A percentile compares a stretch with the other conserved stretches of the same genome.
Conservation (phyloP, 92 coral and sea anemone genomes). For the Paragorgia papillata region DNA sequence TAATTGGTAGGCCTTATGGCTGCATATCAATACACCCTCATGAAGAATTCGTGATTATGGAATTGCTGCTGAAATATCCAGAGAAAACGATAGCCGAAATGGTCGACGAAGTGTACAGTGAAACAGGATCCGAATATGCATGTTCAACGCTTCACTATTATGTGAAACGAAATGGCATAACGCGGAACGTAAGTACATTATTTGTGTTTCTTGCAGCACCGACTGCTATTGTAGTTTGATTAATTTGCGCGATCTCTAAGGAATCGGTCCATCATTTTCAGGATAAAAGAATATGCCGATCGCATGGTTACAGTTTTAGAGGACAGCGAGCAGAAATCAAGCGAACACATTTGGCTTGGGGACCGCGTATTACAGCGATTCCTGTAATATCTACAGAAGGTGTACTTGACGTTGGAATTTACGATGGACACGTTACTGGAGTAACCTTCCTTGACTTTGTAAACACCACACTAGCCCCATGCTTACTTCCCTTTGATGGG, state of each 20-base stretch:
- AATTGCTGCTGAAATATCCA: conserved; percentile 47
- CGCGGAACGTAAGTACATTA: too few relatives aligned
- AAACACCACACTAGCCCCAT: conserved; percentile 51
- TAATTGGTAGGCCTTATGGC: conserved; percentile 34
- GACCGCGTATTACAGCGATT: conserved; percentile 63
- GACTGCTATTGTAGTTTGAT: neutral
- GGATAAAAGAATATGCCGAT: conserved; percentile 10
- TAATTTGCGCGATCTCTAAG: neutral
- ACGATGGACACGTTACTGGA: conserved; percentile 43
- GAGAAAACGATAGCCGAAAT: conserved; percentile 56
- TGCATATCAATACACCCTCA: conserved; percentile 46
- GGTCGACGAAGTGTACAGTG: conserved; percentile 26
- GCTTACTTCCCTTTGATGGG: conserved; percentile 59
- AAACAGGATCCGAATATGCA: conserved; percentile 37
- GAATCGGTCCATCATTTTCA: neutral
- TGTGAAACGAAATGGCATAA: conserved; percentile 34
- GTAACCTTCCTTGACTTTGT: conserved; percentile 44
- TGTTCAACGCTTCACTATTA: conserved; percentile 26
- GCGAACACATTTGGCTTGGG: conserved; percentile 46
- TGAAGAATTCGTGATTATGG: conserved; percentile 51
- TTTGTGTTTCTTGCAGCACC: too few relatives aligned
- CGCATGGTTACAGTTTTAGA: conserved; percentile 50
- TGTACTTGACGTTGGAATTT: conserved; percentile 54
- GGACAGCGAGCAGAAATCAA: conserved; percentile 50
- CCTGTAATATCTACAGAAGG: conserved; percentile 63